Base-by-base conservation (phyloP, 2,797 vertebrate species). In the Rhodeus uyekii region DNA sequence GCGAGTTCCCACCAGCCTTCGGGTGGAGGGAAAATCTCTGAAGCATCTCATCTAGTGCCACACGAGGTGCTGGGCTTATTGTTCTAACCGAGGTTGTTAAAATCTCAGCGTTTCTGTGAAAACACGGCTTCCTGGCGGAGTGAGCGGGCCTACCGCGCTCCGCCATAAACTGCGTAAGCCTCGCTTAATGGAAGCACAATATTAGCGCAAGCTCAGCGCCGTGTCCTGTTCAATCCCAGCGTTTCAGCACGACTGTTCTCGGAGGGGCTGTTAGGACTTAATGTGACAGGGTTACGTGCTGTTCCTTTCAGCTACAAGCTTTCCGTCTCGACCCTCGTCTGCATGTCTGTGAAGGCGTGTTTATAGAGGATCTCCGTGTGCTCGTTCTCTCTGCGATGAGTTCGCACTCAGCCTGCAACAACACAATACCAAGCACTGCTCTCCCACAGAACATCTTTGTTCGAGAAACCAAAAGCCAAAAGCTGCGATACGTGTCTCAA, bases 141-240 rank as follows among this genome's bases (percentile, higher is more conserved):
- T 82, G 61, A 38, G 80, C 77, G 13, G 39, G 9, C 39, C 39
- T 24, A 73, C 74, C 68, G 68, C 87, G 86, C 87, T 12, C 9
- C 27, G 73, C 76, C 58, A 82, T 86, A 84, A 89, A 89, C 86
- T 79, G 67, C 82, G 76, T 88, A 92, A 93, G 88, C 89, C 91
- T 82, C 75, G 80, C 90, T 92, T 93, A 92, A 94, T 92, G 89
- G 90, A 93, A 93, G 86, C 89, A 93, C 90, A 94, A 93, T 92
- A 93, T 93, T 94, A 87, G 88, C 87, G 86, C 86, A 86, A 90
- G 82, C 85, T 88, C 86, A 73, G 48, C 75, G 39, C 9, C 82
- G 75, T 84, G 85, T 90, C 87, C 83, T 89, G 90, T 91, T 91
- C 73, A 86, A 88, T 90, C 90, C 87, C 86, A 82, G 87, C 89